phyloP scores from a whole-genome alignment of 2,797 vertebrate genomes.

The Diplodus sargus region DNA sequence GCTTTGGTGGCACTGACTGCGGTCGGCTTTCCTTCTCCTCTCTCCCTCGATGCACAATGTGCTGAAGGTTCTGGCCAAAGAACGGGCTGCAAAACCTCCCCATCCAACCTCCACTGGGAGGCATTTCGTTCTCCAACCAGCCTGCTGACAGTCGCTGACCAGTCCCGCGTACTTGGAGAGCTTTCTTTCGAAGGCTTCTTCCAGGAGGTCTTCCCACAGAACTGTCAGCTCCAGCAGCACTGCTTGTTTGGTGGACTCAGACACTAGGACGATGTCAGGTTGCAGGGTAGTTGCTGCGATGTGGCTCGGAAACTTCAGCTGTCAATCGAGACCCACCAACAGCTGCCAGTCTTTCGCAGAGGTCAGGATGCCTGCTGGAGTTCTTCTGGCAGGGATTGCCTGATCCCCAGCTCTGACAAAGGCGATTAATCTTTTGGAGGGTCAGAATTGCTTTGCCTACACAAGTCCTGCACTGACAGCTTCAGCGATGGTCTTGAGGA shows the following conservation, averaged over 20 bases:
- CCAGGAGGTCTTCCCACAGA: background rate
- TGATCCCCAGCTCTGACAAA: background rate
- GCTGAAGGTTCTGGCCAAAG: background rate
- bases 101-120: background rate
- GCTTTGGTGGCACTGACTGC: background rate
- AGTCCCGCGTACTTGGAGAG: background rate
- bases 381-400: background rate
- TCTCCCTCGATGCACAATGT: background rate
- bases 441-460: background rate
- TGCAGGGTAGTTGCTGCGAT: background rate
- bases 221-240: background rate
- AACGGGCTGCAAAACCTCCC: background rate
- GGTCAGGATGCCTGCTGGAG: background rate
- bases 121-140: background rate
- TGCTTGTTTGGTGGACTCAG: background rate
- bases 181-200: constrained; percentile 4
- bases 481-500: background rate
- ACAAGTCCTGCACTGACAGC: background rate
- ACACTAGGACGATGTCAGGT: constrained; percentile 3
- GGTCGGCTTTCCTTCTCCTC: background rate
- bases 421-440: background rate
- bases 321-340: background rate
- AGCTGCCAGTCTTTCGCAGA: background rate
- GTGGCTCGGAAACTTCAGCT: background rate
- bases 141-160: background rate